These are phyloP conservation scores for Sarcophaga peregrina DNA, from an alignment of 1,140 invertebrate species.

Conservation along the genomic window DNA sequence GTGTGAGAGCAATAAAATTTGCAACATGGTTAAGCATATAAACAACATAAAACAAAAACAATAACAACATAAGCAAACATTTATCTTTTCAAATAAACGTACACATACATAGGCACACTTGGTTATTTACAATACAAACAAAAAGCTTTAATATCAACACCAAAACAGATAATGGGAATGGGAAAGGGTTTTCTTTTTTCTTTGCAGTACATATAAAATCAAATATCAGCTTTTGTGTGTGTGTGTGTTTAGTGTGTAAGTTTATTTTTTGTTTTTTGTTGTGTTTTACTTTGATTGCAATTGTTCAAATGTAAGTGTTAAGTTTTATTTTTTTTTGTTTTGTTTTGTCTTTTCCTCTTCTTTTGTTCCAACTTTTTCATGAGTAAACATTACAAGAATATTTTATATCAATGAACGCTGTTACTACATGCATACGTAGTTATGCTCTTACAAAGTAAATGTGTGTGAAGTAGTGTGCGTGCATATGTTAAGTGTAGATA, in stretches of 20 bases:
- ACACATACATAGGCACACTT: too few relatives aligned
- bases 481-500: too few relatives aligned
- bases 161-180: constrained; percentile 28
- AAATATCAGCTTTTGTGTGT: background rate
- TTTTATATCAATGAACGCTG: too few relatives aligned
- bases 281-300: background rate
- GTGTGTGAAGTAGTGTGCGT: too few relatives aligned
- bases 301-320: background rate
- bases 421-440: too few relatives aligned
- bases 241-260: background rate
- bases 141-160: constrained; percentile 33
- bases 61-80: background rate
- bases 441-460: too few relatives aligned
- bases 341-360: too few relatives aligned
- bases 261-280: background rate
- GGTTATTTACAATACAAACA: background rate
- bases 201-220: background rate
- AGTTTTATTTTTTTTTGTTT: too few relatives aligned
- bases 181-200: too few relatives aligned
- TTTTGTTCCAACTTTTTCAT: too few relatives aligned
- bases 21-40: background rate
- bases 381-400: too few relatives aligned
- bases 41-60: background rate
- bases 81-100: background rate
- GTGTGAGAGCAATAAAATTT: constrained; percentile 5